Evolutionary conservation across 2,888 invertebrate species (phyloP), one percentile per base, ranked within the genome.

Genomic region (Platyscelio sp.): DNA sequence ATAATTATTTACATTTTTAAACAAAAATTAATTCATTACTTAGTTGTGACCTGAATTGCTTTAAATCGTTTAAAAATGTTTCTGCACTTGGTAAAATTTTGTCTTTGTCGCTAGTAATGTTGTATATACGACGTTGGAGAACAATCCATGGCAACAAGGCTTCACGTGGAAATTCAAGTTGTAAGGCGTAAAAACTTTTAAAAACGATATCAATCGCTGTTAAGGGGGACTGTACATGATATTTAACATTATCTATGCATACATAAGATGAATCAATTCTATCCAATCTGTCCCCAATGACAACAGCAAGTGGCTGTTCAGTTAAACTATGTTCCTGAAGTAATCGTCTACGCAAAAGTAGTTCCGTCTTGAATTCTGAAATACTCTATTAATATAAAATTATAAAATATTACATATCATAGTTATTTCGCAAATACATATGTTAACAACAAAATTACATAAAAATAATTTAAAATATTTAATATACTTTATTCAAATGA

Each of bases 131-230:
- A 29, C 49, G 58, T 40, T 86, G 86, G 4, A 84, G 20, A 20
- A 86, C 68, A 18, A 79, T 63, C 82, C 77, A 86, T 6, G 79
- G 51, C 7, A 63, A 20, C 61, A 82, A 61, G 26, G 75, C 77
- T 54, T 84, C 82, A 1, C 75, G 56, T 18, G 83, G 81, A 54
- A 56, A 86, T 7, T 81, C 27, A 13, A 79, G 15, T 63, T 84
- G 84, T 18, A 84, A 27, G 1, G 82, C 71, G 24, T 74, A 86
- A 20, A 72, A 86, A 46, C 84, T 84, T 63, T 86, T 81, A 27
- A 86, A 86, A 15, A 38, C 43, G 9, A 84, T 51, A 26, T 86
- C 82, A 13, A 86, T 26, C 18, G 86, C 84, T 1, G 49, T 5
- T 20, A 80, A 29, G 33, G 67, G 71, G 22, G 80, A 65, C 20